phyloP scores from a whole-genome alignment of 2,113 vertebrate genomes.

The Protobothrops flavoviridis region DNA sequence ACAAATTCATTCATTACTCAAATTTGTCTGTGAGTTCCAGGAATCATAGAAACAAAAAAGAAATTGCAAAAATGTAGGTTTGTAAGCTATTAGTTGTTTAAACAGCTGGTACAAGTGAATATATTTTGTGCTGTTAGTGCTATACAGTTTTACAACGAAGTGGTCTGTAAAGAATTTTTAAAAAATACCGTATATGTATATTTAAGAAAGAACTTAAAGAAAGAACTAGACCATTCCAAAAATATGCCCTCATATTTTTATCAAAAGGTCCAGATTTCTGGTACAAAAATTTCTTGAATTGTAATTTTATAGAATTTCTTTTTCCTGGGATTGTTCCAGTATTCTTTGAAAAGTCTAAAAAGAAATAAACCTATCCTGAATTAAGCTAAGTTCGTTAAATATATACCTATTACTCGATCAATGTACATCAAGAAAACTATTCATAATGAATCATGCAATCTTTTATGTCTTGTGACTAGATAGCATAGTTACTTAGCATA shows the following conservation, averaged over 20 bases:
- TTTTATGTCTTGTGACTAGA: background rate
- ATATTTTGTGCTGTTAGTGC: background rate
- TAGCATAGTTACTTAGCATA: background rate
- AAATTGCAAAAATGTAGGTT: background rate
- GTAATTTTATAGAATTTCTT: background rate
- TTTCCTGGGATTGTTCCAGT: background rate
- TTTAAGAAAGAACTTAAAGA: background rate
- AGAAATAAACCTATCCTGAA: background rate
- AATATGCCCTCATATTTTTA: background rate
- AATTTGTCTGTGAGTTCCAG: background rate
- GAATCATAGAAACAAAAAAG: background rate
- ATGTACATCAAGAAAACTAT: background rate
- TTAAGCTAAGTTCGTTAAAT: background rate
- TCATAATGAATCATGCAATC: background rate
- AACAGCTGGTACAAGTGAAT: background rate
- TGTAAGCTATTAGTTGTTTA: background rate
- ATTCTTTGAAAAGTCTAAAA: background rate
- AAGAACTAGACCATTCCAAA: background rate
- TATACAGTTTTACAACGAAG: background rate
- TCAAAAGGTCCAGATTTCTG: background rate
- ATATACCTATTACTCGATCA: background rate
- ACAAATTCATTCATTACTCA: background rate
- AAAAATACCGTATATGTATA: background rate
- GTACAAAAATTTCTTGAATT: background rate
- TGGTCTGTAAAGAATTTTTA: background rate